Base-by-base conservation (phyloP, 2,888 invertebrate genomes). In the Platycheirus rosarum region DNA sequence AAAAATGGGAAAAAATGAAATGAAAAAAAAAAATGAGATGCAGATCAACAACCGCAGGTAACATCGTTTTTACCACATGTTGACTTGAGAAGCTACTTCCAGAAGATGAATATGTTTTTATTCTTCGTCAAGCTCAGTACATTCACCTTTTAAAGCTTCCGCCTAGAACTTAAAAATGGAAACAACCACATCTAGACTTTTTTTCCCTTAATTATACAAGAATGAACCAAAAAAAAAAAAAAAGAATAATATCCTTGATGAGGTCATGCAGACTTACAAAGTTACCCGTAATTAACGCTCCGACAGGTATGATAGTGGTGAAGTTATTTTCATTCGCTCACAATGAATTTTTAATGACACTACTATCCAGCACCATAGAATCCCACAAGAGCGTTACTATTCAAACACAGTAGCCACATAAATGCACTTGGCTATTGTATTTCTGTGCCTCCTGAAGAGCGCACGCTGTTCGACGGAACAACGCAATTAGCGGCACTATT, bases 401-500 rank as follows among this genome's bases (percentile, higher is more conserved):
- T 82, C 63, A 77, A 73, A 82, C 29, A 60, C 71, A 77, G 82
- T 77, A 71, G 82, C 77, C 82, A 82, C 82, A 82, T 71, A 82
- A 77, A 77, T 82, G 77, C 82, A 82, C 76, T 82, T 49, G 71
- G 40, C 82, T 66, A 77, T 77, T 82, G 82, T 77, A 68, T 57
- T 71, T 66, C 20, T 60, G 11, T 60, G 82, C 44, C 40, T 66
- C 60, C 68, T 82, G 82, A 82, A 73, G 68, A 70, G 71, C 65
- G 68, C 66, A 60, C 71, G 68, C 44, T 60, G 73, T 82, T 82
- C 73, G 44, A 71, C 77, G 82, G 82, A 82, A 82, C 82, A 82
- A 82, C 82, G 82, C 82, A 82, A 82, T 82, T 82, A 82, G 82
- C 63, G 77, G 49, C 82, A 63, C 82, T 82, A 82, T 82, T 82